phyloP scores from a whole-genome alignment of 2,797 vertebrate genomes.

The Macropus fuliginosus region DNA sequence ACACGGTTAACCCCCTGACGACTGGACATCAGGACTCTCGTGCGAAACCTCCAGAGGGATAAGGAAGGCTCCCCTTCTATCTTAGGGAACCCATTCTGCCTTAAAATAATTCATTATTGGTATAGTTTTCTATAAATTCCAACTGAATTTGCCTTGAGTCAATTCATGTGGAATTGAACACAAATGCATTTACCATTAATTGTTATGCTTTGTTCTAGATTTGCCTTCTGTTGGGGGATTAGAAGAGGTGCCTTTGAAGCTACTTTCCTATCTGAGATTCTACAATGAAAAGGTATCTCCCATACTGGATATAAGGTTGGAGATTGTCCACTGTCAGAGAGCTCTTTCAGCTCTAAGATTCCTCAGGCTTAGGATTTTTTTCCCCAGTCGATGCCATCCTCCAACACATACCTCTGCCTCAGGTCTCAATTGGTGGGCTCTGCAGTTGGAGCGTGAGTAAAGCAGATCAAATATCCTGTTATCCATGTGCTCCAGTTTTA shows the following conservation, averaged over 20 bases:
- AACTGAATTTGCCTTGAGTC: not conserved
- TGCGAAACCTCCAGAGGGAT: not conserved
- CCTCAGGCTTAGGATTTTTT: not conserved
- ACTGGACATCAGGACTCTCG: not conserved
- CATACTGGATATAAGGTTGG: not conserved
- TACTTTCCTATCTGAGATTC: not conserved
- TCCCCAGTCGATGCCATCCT: not conserved
- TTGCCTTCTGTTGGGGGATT: not conserved
- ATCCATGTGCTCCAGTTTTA: not conserved
- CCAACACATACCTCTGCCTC: not conserved
- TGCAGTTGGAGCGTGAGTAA: not conserved
- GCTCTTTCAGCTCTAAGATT: not conserved
- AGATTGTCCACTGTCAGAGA: not conserved
- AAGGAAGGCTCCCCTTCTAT: not conserved
- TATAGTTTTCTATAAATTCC: not conserved
- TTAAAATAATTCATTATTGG: not conserved
- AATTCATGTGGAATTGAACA: not conserved
- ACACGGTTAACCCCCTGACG: not conserved
- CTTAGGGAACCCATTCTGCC: not conserved
- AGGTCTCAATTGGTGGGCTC: not conserved
- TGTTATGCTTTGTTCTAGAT: not conserved
- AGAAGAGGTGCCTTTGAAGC: not conserved
- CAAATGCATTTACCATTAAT: not conserved
- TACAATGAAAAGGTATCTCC: not conserved
- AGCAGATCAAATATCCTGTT: not conserved